Conservation (phyloP, 2,888 invertebrate species). For the Hypsopygia costalis region DNA sequence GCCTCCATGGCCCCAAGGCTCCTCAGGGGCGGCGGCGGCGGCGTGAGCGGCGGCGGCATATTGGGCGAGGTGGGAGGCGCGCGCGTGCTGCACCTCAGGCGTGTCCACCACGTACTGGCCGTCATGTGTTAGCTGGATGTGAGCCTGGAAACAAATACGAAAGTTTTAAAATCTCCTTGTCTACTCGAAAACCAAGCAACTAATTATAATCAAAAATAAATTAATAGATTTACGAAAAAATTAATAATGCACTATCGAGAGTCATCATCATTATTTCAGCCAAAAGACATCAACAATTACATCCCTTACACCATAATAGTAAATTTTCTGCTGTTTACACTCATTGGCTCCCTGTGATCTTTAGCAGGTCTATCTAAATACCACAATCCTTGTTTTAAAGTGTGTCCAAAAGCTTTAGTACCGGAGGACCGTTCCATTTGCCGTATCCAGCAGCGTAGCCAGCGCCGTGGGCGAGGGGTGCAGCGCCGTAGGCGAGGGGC, state of each 20-base stretch:
- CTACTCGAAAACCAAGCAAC: no score
- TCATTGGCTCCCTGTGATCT: no score
- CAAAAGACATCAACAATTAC: no score
- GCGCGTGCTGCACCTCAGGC: constrained; percentile 72
- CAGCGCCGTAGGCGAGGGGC: constrained; percentile 31
- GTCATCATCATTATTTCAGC: no score
- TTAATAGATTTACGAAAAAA: no score
- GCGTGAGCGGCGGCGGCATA: constrained; percentile 69
- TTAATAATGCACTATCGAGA: no score
- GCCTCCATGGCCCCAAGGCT: constrained; percentile 58
- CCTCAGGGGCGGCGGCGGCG: constrained; percentile 68
- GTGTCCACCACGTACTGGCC: constrained; percentile 75
- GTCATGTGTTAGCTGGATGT: constrained; percentile 75
- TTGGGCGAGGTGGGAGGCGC: constrained; percentile 64
- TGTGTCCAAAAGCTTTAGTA: constrained; percentile 16
- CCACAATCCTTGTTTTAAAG: no score
- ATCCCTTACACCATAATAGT: no score
- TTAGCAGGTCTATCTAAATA: no score
- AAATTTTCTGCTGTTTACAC: no score
- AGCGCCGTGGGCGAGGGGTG: constrained; percentile 24
- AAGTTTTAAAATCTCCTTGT: no score
- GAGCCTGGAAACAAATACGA: constrained; percentile 42
- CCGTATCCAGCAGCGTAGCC: constrained; percentile 66
- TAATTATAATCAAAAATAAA: no score
- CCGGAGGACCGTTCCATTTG: constrained; percentile 69